Percentiles rank a stretch among this genome's conserved stretches.
Conservation (phyloP, 2,113 vertebrate species). For the Cisticola juncidis region DNA sequence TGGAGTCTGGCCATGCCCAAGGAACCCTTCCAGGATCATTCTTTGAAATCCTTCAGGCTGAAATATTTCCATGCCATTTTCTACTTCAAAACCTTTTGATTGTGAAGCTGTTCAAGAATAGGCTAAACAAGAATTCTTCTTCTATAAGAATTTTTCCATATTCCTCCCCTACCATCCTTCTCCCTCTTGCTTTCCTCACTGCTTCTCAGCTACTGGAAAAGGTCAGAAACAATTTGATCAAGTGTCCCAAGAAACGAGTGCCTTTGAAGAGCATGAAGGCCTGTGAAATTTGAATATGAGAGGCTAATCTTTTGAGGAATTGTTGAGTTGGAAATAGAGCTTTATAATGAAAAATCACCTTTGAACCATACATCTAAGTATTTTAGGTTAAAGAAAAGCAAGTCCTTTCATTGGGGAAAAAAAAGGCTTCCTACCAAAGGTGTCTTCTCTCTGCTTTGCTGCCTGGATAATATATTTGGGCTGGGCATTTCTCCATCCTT, state of each 20-base stretch:
- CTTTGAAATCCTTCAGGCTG: constrained; percentile 58
- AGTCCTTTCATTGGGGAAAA: background rate
- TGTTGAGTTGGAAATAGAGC: background rate
- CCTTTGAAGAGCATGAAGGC: constrained; percentile 21
- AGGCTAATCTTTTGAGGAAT: constrained; percentile 21
- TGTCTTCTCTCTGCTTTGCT: background rate
- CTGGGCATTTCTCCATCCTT: background rate
- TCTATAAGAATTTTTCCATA: background rate
- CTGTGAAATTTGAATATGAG: constrained; percentile 26
- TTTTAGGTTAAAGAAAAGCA: background rate
- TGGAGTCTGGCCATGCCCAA: constrained; percentile 41
- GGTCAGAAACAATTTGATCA: constrained; percentile 41
- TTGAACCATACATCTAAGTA: constrained; percentile 11
- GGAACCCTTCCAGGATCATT: constrained; percentile 57
- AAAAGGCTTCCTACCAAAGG: background rate
- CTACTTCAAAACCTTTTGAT: constrained; percentile 42
- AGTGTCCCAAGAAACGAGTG: background rate
- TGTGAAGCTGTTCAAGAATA: constrained; percentile 13
- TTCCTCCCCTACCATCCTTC: background rate
- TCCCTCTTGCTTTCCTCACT: background rate
- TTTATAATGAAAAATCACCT: constrained; percentile 32
- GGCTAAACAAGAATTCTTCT: constrained; percentile 10
- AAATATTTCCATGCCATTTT: constrained; percentile 49
- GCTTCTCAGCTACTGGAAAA: background rate
- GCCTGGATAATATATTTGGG: background rate